Base-by-base conservation (phyloP, 64 coral and sea anemone genomes). In the Cladopsammia gracilis region DNA sequence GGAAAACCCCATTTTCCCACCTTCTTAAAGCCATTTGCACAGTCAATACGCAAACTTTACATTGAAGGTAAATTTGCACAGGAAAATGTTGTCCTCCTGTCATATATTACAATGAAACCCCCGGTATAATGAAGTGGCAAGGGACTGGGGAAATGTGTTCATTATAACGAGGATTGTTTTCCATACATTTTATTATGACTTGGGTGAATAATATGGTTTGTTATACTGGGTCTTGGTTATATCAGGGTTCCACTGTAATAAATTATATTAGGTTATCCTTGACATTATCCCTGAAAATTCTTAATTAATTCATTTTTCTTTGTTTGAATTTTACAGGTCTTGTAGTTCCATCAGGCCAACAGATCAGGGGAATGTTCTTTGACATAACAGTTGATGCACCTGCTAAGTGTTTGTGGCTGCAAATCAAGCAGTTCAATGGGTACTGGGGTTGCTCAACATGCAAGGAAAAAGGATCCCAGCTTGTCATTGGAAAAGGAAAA, bases 391-490 rank as follows among this genome's bases (percentile, higher is more conserved):
- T 88, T 6, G 49, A 88, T 75, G 19, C 86, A 25, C 86, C 86
- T 12, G 86, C 86, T 19, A 60, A 59, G 12, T 50, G 69, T 8
- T 59, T 75, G 49, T 88, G 86, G 86, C 22, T 88, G 8, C 51
- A 59, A 19, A 88, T 88, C 22, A 88, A 88, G 53, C 86, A 88
- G 16, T 88, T 75, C 15, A 88, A 75, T 88, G 86, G 86, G 4
- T 75, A 88, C 53, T 74, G 3, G 9, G 86, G 86, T 13, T 88
- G 86, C 24, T 16, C 69, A 6, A 75, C 53, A 42, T 88, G 86
- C 58, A 88, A 73, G n/a, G 86, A 88, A 43, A 54, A 25, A 42
- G 86, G 86, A 6, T 25, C 12, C 8, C 86, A 74, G 70, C 86
- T 74, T 60, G n/a, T 74, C 10, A 73, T 88, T 59, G 86, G 86